Base-by-base conservation (phyloP, 1,140 invertebrate genomes). In the Drosophila kurseongensis region DNA sequence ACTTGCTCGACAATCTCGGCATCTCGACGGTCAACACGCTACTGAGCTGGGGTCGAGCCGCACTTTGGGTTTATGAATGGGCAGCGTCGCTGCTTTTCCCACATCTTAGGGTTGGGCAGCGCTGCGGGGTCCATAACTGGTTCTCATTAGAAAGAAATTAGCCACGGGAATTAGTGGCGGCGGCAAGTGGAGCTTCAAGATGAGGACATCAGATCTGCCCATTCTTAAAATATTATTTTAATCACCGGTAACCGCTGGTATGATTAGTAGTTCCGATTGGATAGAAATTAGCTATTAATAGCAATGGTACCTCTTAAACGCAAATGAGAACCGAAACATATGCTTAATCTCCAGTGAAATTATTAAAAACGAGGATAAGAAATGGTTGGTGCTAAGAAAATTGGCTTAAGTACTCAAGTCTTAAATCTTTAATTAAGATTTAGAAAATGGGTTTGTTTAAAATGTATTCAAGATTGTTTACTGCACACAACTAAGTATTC, bases 1-100 rank as follows among this genome's bases (percentile, higher is more conserved):
- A 83, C 80, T 79, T 83, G 76, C 65, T 75, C 42, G 54, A 44
- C 18, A 80, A 80, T 73, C 65, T 59, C 35, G 61, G 62, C 80
- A 84, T 84, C 71, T 78, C 62, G 59, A 42, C 80, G 68, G 55
- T 62, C 61, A 56, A 58, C 48, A 44, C 45, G 41, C 50, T 60
- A 84, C 80, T 84, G 80, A 84, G 51, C 76, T 72, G 40, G 12
- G 50, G 27, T 57, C 40, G 44, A n/a, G 23, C 59, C 5, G n/a
- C 36, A 56, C 14, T 63, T 76, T 80, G 69, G 76, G 47, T 67
- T 84, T 84, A 84, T 84, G 76, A 76, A 76, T 67, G 69, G 71
- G 14, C 29, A 18, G 36, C 52, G 47, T 13, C 47, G 67, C 45
- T 65, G 68, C 27, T 42, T 71, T 47, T 45, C 67, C 65, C 51